Base-by-base conservation (phyloP, 2,797 vertebrate genomes). In the Rhodeus uyekii region DNA sequence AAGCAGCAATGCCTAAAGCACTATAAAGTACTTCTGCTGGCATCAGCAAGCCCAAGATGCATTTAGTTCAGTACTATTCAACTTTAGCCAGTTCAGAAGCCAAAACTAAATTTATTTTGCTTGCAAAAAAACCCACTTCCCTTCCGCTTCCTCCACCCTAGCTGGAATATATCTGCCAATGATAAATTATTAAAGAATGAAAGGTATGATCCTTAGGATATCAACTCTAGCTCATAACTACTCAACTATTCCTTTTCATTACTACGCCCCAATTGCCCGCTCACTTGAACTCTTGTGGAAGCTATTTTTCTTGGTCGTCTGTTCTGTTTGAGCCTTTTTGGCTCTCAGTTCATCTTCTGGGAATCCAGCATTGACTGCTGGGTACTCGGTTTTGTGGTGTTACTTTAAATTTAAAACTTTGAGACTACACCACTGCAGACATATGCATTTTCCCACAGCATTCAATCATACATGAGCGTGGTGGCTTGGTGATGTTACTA, bases 131-230 rank as follows among this genome's bases (percentile, higher is more conserved):
- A 65, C 32, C 29, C 6, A 16, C 16, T 60, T 60, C 27, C 58
- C 8, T 42, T 50, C 63, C 27, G 14, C 53, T 65, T 71, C 53
- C 53, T 44, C 42, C 78, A 58, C 60, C 50, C 39, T 44, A 60
- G 65, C 39, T 61, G 67, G 22, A 60, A 72, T 80, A 71, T 71
- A 69, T 80, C 53, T 44, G 67, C 67, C 8, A 46, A 67, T 61
- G 55, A 80, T 80, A 5, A 80, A 61, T 72, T 80, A 80, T 80
- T 80, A 80, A 80, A 60, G 50, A 71, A 69, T 29, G 27, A 65
- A 69, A 79, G 77, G 50, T 16, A 60, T 69, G 77, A 58, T 69
- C 65, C 64, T 69, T 69, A 58, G 53, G 78, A 61, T 80, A 61
- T 46, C 53, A 61, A 36, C 38, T 61, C 12, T n/a, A 71, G 6